Base-by-base conservation (phyloP, 2,888 invertebrate species). In the Acrobasis repandana region DNA sequence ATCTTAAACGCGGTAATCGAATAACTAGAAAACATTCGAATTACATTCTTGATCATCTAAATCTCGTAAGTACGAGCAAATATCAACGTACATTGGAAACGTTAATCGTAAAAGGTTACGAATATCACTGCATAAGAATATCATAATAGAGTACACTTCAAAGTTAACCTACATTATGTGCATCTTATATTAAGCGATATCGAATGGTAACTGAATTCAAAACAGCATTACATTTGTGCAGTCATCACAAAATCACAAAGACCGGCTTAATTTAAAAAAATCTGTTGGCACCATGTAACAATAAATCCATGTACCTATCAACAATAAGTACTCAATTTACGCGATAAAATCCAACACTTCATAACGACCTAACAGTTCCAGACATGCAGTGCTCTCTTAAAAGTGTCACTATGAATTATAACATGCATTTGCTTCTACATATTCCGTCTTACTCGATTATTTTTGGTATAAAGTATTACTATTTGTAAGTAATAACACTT, bases 61-160 rank as follows among this genome's bases (percentile, higher is more conserved):
- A 58, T 36, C 33, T 54, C 33, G 47, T 49, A 34, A 58, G 50
- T 58, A 58, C 61, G 16, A 61, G 49, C 20, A 56, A 50, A 56
- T 20, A 54, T 49, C 38, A 60, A 48, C 34, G 51, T 46, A 61
- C 20, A 56, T 20, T 38, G 47, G 16, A 50, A 58, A 52, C 43
- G 52, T 52, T 50, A 51, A 50, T 43, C 61, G 67, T 62, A 60
- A 66, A 68, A 69, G 67, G 76, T 80, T 82, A 83, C 70, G 77
- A 88, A 88, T 88, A 88, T 88, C 88, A 88, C 89, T 84, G 84
- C 69, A 67, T 77, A 75, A 77, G 66, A 73, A 76, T 76, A 79
- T 83, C 76, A 65, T 69, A 72, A 67, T 68, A 69, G 76, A 74
- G 73, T 79, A 80, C 75, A 80, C 63, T 73, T 73, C 68, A 66